A percentile compares a stretch with the other conserved stretches of the same genome.
Evolutionary conservation across 2,113 vertebrate species (phyloP).

Genomic region (Colinus virginianus): DNA sequence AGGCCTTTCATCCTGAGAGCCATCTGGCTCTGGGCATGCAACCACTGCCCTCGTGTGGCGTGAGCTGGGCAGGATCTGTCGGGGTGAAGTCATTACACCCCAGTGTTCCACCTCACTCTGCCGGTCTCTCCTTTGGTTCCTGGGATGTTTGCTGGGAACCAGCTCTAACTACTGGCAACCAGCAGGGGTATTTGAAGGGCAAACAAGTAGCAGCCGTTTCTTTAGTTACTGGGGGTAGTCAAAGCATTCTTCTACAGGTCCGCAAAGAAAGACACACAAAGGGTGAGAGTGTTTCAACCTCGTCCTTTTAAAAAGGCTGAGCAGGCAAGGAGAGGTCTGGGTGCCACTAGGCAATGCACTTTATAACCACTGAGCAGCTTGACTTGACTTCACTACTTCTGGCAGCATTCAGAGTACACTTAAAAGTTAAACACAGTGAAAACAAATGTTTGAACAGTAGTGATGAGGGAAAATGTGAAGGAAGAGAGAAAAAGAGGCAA

Average conservation of each 20-base stretch:
- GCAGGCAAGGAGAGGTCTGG: neutral
- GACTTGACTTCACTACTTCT: neutral
- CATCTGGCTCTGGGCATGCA: neutral
- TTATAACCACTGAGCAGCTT: neutral
- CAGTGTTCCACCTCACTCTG: neutral
- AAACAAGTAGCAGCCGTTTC: neutral
- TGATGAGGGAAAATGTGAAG: neutral
- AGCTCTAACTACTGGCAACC: neutral
- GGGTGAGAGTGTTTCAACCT: neutral
- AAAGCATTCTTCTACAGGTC: neutral
- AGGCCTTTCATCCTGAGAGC: neutral
- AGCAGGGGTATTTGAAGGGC: neutral
- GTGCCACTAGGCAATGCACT: neutral
- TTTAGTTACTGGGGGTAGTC: neutral
- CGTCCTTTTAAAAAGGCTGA: neutral
- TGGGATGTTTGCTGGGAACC: fast-evolving
- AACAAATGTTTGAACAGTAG: neutral
- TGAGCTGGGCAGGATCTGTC: neutral
- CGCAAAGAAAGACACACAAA: conserved; percentile 21
- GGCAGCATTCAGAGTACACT: neutral
- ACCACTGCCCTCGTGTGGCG: conserved; percentile 34
- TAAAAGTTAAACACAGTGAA: neutral
- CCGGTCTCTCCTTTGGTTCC: neutral
- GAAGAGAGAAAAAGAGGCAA: neutral
- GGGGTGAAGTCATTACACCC: neutral